Conservation (phyloP, 2,888 invertebrate genomes). For the Leptopilina drosophilae region DNA sequence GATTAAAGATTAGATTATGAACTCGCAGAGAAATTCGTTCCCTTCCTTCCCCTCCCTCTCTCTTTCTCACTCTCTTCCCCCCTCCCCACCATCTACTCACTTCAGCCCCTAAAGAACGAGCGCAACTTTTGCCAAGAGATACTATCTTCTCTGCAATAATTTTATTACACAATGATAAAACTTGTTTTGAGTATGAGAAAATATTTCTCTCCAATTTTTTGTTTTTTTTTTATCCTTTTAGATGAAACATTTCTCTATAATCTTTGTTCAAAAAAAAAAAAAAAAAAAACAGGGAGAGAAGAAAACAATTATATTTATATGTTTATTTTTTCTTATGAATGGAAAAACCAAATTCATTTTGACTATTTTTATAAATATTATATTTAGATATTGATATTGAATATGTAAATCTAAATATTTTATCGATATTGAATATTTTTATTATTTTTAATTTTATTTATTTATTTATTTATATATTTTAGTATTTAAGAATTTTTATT, state of each 20-base stretch:
- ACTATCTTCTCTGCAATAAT: slow-evolving; percentile 8
- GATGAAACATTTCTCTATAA: not conserved
- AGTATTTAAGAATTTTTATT: no score
- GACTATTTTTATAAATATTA: no score
- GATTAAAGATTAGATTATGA: slow-evolving; percentile 20
- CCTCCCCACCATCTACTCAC: not conserved
- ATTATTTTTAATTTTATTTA: no score
- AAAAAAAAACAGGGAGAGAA: not conserved
- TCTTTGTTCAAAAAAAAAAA: not conserved
- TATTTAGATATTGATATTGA: no score
- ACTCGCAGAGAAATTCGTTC: slow-evolving; percentile 18
- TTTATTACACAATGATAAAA: slow-evolving; percentile 30
- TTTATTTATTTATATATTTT: no score
- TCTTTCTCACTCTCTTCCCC: no score
- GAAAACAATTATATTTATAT: not conserved
- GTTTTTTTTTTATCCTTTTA: no score
- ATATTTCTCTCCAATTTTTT: not conserved
- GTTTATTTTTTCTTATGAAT: no score
- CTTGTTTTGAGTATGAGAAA: slow-evolving; percentile 5
- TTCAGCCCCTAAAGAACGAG: not conserved
- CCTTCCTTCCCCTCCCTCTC: not conserved
- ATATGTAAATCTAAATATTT: no score
- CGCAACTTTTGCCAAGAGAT: slow-evolving; percentile 17
- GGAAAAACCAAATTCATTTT: no score
- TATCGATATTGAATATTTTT: no score